Percentiles rank a stretch among this genome's conserved stretches.
Conservation (phyloP, 2,113 vertebrate species). For the Panthera leo region DNA sequence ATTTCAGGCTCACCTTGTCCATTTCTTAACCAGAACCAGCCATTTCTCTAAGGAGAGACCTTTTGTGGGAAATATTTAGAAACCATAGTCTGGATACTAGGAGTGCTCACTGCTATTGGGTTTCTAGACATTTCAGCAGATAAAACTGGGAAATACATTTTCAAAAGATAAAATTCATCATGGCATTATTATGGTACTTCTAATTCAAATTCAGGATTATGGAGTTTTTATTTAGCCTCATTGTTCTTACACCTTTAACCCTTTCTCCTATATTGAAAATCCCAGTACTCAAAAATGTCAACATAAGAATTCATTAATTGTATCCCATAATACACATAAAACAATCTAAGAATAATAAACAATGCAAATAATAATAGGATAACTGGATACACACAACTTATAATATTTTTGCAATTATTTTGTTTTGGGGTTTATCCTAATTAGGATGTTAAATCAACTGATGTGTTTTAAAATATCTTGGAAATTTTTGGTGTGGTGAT, state of each 20-base stretch:
- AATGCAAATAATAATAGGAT: background rate
- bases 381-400: background rate
- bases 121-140: background rate
- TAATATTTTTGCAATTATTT: slow-evolving; percentile 22
- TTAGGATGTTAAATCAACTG: background rate
- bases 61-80: slow-evolving; percentile 43
- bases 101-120: background rate
- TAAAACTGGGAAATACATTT: background rate
- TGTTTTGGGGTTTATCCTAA: background rate
- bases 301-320: slow-evolving; percentile 13
- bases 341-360: background rate
- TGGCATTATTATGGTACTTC: background rate
- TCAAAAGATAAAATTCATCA: slow-evolving; percentile 42
- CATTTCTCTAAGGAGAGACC: background rate
- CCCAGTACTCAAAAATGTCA: slow-evolving; percentile 7
- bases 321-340: background rate
- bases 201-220: slow-evolving; percentile 17
- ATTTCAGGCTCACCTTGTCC: background rate
- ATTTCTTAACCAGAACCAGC: background rate
- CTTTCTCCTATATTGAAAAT: background rate
- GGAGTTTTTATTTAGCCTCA: background rate
- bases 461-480: slow-evolving; percentile 45
- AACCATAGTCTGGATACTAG: background rate
- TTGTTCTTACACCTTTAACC: background rate
- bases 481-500: background rate